A percentile compares a stretch with the other conserved stretches of the same genome.
Evolutionary conservation across 1,140 invertebrate genomes (phyloP).

Genomic region (Drosophila gunungcola): DNA sequence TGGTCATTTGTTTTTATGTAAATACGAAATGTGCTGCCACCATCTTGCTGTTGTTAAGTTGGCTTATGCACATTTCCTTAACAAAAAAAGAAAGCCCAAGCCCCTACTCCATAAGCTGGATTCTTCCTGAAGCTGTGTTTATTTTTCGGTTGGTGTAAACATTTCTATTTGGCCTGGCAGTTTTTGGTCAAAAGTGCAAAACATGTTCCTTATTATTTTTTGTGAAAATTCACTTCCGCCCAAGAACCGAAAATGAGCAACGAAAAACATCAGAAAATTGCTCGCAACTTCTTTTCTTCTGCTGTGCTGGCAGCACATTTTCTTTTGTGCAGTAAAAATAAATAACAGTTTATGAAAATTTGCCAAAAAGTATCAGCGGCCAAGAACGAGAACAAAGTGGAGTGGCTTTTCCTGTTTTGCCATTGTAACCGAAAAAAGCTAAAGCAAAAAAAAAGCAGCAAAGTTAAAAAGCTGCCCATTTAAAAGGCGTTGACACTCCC

Average conservation of each 20-base stretch:
- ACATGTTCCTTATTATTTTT: conserved; percentile 66
- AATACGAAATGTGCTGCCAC: conserved; percentile 69
- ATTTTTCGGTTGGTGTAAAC: conserved; percentile 60
- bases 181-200: conserved; percentile 70
- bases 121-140: conserved; percentile 31
- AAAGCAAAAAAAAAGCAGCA: no score
- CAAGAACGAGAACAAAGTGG: conserved; percentile 35
- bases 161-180: conserved; percentile 61
- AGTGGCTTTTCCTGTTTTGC: conserved; percentile 79
- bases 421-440: conserved; percentile 46
- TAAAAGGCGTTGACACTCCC: conserved; percentile 73
- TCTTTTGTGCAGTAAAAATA: conserved; percentile 79
- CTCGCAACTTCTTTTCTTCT: conserved; percentile 55
- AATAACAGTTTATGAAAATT: conserved; percentile 84
- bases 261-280: conserved; percentile 70
- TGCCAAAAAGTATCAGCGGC: conserved; percentile 74
- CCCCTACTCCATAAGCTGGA: conserved; percentile 4
- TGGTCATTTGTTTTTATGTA: conserved; percentile 83
- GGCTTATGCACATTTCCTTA: conserved; percentile 54
- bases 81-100: not conserved
- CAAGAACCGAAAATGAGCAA: conserved; percentile 41
- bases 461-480: conserved; percentile 67
- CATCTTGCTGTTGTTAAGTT: conserved; percentile 45
- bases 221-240: conserved; percentile 78
- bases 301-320: conserved; percentile 44